Conservation (phyloP, 1,140 invertebrate species). For the Batillaria attramentaria region DNA sequence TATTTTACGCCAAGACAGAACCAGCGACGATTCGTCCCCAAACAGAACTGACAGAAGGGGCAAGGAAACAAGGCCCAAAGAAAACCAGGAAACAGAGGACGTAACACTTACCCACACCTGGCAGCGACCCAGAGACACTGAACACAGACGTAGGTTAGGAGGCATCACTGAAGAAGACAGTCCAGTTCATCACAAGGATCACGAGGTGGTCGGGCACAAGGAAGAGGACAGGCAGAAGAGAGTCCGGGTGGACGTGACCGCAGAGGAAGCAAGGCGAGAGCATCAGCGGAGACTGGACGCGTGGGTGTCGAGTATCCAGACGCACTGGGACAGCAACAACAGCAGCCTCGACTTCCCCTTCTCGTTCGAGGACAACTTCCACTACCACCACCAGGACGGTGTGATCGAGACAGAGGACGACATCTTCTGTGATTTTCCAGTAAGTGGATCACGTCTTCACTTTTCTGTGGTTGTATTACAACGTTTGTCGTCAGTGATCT, state of each 20-base stretch:
- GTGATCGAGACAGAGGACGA: background rate
- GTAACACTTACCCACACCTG: too few relatives aligned
- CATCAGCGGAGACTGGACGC: constrained; percentile 24
- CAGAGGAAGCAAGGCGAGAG: background rate
- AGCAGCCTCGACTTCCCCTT: constrained; percentile 10
- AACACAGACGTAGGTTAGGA: too few relatives aligned
- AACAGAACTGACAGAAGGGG: too few relatives aligned
- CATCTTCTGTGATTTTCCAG: constrained; percentile 15
- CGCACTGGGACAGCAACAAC: constrained; percentile 24
- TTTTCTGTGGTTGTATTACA: too few relatives aligned
- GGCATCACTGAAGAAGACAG: background rate
- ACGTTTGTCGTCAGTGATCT: too few relatives aligned
- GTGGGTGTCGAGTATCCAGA: constrained; percentile 31
- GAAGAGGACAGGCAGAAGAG: background rate
- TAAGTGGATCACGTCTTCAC: background rate
- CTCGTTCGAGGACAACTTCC: constrained; percentile 23
- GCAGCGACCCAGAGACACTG: too few relatives aligned
- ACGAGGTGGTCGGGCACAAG: background rate
- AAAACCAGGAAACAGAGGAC: too few relatives aligned
- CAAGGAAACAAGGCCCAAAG: too few relatives aligned
- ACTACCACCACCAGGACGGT: background rate
- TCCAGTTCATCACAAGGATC: too few relatives aligned
- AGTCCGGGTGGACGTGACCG: background rate
- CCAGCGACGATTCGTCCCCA: too few relatives aligned
- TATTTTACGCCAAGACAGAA: too few relatives aligned